These are phyloP conservation scores for Anisognathus igniventris DNA, from an alignment of 2,797 vertebrate species.

Conservation along the genomic window DNA sequence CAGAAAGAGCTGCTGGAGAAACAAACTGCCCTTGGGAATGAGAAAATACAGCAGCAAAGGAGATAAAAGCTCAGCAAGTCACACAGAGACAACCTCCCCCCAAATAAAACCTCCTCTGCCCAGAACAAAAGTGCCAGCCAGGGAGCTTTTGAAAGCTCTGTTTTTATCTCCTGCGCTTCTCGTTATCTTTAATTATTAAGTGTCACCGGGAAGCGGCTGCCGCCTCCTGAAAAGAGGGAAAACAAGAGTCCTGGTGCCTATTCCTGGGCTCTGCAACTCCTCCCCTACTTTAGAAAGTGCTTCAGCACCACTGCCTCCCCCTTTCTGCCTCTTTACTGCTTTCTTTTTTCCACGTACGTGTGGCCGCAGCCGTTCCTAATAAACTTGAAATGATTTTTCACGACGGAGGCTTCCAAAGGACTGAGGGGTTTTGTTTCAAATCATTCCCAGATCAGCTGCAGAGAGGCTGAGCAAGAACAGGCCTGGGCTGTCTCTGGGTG, in stretches of 20 bases:
- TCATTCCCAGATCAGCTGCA: constrained; percentile 70
- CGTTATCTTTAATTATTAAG: constrained; percentile 19
- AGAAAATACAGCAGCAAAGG: not conserved
- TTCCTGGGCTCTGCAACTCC: not conserved
- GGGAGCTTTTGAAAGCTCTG: constrained; percentile 5
- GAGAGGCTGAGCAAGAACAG: constrained; percentile 51
- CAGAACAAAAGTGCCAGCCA: not conserved
- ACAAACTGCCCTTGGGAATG: not conserved
- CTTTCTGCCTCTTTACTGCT: not conserved
- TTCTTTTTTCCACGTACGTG: constrained; percentile 39
- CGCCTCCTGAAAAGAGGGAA: not conserved
- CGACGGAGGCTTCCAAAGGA: constrained; percentile 60
- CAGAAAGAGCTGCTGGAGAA: not conserved
- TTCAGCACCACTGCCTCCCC: not conserved
- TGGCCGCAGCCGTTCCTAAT: constrained; percentile 74
- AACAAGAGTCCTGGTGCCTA: constrained; percentile 13
- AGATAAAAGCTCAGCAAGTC: not conserved
- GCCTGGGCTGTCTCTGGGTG: not conserved
- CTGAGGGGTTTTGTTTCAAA: constrained; percentile 69
- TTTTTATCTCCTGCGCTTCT: not conserved
- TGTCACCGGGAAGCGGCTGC: not conserved
- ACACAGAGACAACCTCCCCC: not conserved
- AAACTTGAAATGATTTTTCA: constrained; percentile 70
- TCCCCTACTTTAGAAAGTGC: constrained; percentile 4
- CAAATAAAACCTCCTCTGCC: not conserved